These are phyloP conservation scores for Spea bombifrons DNA, from an alignment of 2,113 vertebrate species.

Conservation along the genomic window DNA sequence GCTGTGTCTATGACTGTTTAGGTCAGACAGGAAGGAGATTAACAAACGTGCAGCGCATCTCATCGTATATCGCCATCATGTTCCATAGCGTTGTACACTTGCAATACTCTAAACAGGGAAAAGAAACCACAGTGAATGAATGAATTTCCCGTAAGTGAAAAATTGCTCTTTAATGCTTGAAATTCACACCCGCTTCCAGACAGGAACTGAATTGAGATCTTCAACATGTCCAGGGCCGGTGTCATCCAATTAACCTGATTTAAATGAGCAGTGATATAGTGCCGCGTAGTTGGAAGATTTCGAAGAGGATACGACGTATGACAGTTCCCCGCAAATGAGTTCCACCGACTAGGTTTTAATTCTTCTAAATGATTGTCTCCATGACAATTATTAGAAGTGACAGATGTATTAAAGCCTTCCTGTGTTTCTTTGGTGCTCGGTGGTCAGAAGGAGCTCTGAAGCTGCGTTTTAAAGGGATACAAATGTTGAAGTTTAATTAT, in stretches of 20 bases:
- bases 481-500: slow-evolving; percentile 1
- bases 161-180: background rate
- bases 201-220: slow-evolving; percentile 11
- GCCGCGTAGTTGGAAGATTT: background rate
- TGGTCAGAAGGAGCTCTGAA: background rate
- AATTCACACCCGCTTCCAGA: background rate
- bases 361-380: slow-evolving; percentile 25
- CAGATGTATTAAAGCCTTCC: slow-evolving; percentile 28
- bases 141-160: no score
- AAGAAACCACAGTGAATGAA: no score
- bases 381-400: slow-evolving; percentile 35
- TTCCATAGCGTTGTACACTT: no score
- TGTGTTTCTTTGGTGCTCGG: background rate
- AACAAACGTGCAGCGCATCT: no score
- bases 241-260: slow-evolving; percentile 42
- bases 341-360: slow-evolving; percentile 33
- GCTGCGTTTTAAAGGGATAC: background rate
- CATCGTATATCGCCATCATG: no score
- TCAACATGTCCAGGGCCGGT: slow-evolving; percentile 11
- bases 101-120: no score
- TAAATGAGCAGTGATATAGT: slow-evolving; percentile 26
- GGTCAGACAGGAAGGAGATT: no score
- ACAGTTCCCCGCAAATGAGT: slow-evolving; percentile 25
- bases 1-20: no score
- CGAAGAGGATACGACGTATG: slow-evolving; percentile 2